Conservation (phyloP, 2,888 invertebrate species). For the Rhogogaster chlorosoma region DNA sequence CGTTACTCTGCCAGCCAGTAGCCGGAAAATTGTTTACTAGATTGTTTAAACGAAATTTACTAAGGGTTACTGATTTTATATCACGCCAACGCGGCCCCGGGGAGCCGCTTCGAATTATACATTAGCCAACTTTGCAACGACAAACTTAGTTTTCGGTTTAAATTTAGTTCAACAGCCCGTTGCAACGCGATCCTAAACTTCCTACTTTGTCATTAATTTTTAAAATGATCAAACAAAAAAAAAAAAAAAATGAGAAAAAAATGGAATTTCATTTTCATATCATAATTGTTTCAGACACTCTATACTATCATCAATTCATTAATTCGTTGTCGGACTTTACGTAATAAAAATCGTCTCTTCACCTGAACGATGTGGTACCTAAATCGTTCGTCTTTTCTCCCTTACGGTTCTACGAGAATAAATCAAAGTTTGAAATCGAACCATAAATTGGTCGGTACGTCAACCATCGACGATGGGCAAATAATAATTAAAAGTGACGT, state of each 20-base stretch:
- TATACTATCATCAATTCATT: background rate
- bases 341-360: background rate
- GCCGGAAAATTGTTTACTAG: slow-evolving; percentile 78
- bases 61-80: slow-evolving; percentile 78
- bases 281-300: background rate
- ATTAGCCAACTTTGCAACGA: slow-evolving; percentile 72
- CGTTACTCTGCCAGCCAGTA: slow-evolving; percentile 76
- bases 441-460: slow-evolving; percentile 66
- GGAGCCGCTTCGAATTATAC: slow-evolving; percentile 75
- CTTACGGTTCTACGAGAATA: background rate
- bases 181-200: background rate
- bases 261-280: background rate
- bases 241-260: no score
- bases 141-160: slow-evolving; percentile 48
- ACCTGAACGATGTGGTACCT: background rate
- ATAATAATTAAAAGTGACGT: slow-evolving; percentile 76
- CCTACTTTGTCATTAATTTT: background rate
- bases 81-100: slow-evolving; percentile 74
- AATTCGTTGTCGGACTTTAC: background rate
- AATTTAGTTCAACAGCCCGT: slow-evolving; percentile 47
- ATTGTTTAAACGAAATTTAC: slow-evolving; percentile 78
- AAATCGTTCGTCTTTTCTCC: background rate
- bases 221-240: background rate
- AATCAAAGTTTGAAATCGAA: slow-evolving; percentile 42
- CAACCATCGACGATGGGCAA: slow-evolving; percentile 64